Percentiles rank a stretch among this genome's conserved stretches.
These are phyloP conservation scores for Troilus luridus DNA, from an alignment of 2,888 invertebrate genomes.

Conservation along the genomic window DNA sequence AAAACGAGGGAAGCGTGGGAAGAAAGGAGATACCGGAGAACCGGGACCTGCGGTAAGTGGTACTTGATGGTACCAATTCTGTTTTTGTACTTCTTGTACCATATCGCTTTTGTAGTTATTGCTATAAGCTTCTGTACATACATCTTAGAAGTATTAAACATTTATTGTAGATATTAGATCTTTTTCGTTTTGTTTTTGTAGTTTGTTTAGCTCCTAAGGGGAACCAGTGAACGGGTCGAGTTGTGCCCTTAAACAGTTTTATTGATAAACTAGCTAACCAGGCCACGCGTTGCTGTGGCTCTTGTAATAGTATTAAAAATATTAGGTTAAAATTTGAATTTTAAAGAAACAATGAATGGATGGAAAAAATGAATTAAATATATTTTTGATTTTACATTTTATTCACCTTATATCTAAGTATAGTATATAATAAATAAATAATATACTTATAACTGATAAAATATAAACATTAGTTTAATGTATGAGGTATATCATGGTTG, in stretches of 20 bases:
- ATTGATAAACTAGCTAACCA: too few relatives aligned
- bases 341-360: too few relatives aligned
- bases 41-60: constrained; percentile 83
- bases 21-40: constrained; percentile 89
- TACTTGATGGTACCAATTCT: not conserved
- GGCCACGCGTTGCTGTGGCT: too few relatives aligned
- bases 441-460: too few relatives aligned
- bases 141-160: not conserved
- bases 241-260: not conserved
- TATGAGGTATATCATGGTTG: too few relatives aligned
- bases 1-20: constrained; percentile 90
- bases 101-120: constrained; percentile 7
- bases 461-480: too few relatives aligned
- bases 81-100: not conserved
- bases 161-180: not conserved
- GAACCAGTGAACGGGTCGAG: not conserved
- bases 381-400: too few relatives aligned
- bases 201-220: not conserved
- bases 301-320: too few relatives aligned
- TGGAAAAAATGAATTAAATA: too few relatives aligned
- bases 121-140: not conserved
- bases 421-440: too few relatives aligned
- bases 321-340: too few relatives aligned
- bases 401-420: too few relatives aligned
- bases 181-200: not conserved